These are phyloP conservation scores for Ameiurus melas DNA, from an alignment of 2,113 vertebrate species.

Conservation along the genomic window DNA sequence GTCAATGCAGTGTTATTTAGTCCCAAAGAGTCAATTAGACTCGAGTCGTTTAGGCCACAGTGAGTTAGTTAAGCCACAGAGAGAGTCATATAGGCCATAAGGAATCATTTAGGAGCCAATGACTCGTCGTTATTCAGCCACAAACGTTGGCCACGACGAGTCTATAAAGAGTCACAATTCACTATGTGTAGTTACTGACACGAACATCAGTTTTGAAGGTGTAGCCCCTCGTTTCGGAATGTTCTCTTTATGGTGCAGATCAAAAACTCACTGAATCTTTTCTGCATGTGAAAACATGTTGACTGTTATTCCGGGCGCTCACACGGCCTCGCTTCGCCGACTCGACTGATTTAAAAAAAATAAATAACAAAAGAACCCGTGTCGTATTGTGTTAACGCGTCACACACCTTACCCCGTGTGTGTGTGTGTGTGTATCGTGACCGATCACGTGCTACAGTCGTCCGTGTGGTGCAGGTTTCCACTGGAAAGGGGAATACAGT, in stretches of 20 bases:
- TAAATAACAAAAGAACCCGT: not conserved
- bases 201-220: not conserved
- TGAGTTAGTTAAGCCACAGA: no score
- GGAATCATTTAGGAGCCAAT: not conserved
- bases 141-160: not conserved
- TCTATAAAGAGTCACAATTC: not conserved
- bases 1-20: no score
- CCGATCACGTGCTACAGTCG: not conserved
- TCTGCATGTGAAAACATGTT: not conserved
- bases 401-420: no score
- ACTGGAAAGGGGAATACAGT: conserved; percentile 14
- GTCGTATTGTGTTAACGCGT: not conserved
- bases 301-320: not conserved
- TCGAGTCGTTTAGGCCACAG: not conserved
- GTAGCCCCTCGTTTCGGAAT: not conserved
- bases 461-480: not conserved
- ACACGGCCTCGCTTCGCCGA: not conserved
- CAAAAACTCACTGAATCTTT: not conserved
- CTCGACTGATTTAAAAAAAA: not conserved
- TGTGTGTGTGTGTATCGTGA: not conserved
- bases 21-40: not conserved
- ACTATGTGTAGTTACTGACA: no score
- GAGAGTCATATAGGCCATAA: no score
- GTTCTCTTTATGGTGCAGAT: not conserved
- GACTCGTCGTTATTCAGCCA: not conserved